Percentiles rank a stretch among this genome's conserved stretches.
Evolutionary conservation across 2,888 invertebrate genomes (phyloP).

Genomic region (Lasioglossum calceatum): DNA sequence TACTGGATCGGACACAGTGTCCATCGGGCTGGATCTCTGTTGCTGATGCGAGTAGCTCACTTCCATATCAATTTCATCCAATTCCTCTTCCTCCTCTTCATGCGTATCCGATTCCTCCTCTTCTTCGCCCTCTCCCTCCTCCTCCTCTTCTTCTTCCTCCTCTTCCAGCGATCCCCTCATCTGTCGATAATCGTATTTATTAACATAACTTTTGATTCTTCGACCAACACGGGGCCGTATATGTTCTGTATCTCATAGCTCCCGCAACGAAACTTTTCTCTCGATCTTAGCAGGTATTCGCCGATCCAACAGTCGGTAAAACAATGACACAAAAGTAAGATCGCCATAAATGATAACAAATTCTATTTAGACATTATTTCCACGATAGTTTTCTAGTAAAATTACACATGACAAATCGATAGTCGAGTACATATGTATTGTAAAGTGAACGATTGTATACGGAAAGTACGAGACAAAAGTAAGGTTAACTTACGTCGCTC

Average conservation of each 20-base stretch:
- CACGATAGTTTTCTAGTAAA: fast-evolving
- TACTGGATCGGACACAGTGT: conserved; percentile 80
- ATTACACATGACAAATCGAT: not conserved
- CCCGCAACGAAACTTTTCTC: not conserved
- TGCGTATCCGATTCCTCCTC: conserved; percentile 83
- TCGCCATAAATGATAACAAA: not conserved
- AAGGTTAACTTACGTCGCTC: conserved; percentile 86
- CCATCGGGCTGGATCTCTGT: conserved; percentile 82
- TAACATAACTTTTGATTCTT: not conserved
- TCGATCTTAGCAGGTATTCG: not conserved
- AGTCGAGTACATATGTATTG: not conserved
- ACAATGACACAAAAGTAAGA: not conserved
- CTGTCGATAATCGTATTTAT: conserved; percentile 35
- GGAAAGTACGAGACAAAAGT: conserved; percentile 44
- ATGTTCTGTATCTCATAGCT: conserved; percentile 13
- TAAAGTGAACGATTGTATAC: not conserved
- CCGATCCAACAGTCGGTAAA: conserved; percentile 39
- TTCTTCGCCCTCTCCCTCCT: conserved; percentile 82
- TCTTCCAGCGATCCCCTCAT: conserved; percentile 66
- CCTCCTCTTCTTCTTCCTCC: conserved; percentile 80
- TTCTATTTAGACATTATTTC: not conserved
- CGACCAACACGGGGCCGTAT: not conserved
- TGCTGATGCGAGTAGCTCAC: conserved; percentile 82
- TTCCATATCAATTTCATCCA: conserved; percentile 84
- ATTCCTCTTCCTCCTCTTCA: conserved; percentile 83